A percentile compares a stretch with the other conserved stretches of the same genome.
These are phyloP conservation scores for Ashinkailepas kermadecensis DNA, from an alignment of 2,888 invertebrate genomes.

Conservation along the genomic window DNA sequence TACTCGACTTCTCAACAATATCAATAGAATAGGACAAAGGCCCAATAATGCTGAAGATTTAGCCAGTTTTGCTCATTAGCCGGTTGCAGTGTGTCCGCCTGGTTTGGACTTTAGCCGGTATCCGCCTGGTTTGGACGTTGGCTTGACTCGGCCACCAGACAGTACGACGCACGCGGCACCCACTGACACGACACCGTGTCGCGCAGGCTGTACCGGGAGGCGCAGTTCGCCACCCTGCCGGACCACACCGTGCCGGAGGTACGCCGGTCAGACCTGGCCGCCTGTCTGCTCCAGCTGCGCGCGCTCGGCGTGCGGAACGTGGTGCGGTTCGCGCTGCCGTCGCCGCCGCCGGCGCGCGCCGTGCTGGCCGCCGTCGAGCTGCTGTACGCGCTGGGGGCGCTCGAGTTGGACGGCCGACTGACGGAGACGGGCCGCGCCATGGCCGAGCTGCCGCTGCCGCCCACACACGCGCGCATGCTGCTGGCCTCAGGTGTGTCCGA, in stretches of 20 bases:
- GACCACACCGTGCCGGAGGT: slow-evolving; percentile 81
- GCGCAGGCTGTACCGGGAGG: slow-evolving; percentile 65
- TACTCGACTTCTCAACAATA: too few relatives aligned
- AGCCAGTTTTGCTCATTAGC: too few relatives aligned
- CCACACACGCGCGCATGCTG: slow-evolving; percentile 73
- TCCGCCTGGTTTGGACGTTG: too few relatives aligned
- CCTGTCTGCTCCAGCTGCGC: slow-evolving; percentile 79
- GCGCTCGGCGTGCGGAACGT: slow-evolving; percentile 91
- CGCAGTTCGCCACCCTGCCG: slow-evolving; percentile 60
- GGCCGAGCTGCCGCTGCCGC: slow-evolving; percentile 85
- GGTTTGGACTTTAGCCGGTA: too few relatives aligned
- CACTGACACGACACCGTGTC: too few relatives aligned
- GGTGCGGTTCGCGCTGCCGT: slow-evolving; percentile 81
- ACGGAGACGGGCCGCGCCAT: slow-evolving; percentile 71
- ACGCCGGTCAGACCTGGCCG: slow-evolving; percentile 76
- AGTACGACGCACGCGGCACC: too few relatives aligned
- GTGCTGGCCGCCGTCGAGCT: slow-evolving; percentile 76
- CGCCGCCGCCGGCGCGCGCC: slow-evolving; percentile 82
- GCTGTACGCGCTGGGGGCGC: slow-evolving; percentile 72
- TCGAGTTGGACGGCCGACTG: slow-evolving; percentile 68
- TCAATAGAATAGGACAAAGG: too few relatives aligned
- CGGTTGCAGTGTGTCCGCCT: too few relatives aligned
- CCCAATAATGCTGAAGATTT: too few relatives aligned
- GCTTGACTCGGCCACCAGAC: too few relatives aligned
- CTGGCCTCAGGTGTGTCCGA: slow-evolving; percentile 29